These are phyloP conservation scores for Prietella phreatophila DNA, from an alignment of 2,113 vertebrate species.

Conservation along the genomic window DNA sequence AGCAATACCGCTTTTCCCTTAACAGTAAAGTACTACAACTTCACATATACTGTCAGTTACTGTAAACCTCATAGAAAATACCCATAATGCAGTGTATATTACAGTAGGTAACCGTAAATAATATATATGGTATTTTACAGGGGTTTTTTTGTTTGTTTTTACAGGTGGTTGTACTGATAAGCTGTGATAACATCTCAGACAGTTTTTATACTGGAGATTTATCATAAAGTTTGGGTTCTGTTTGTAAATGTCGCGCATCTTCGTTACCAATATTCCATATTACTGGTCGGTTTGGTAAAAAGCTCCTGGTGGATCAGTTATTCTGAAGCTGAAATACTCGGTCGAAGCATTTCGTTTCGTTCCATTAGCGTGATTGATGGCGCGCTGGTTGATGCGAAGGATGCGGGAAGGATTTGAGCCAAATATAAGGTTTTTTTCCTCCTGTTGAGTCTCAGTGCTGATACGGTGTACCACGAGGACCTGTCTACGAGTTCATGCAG, in stretches of 20 bases:
- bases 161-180: background rate
- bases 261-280: background rate
- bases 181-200: background rate
- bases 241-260: background rate
- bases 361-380: conserved; percentile 20
- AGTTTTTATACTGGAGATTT: background rate
- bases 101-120: too few species aligned
- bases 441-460: background rate
- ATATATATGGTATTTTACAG: too few species aligned
- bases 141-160: too few species aligned
- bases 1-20: too few species aligned
- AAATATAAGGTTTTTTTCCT: background rate
- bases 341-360: background rate
- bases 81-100: too few species aligned
- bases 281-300: conserved; percentile 1
- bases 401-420: background rate
- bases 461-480: too few species aligned
- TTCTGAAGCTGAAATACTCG: background rate
- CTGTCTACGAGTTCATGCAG: background rate
- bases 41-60: too few species aligned
- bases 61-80: too few species aligned
- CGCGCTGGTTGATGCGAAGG: background rate
- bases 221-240: background rate
- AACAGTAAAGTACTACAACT: too few species aligned
- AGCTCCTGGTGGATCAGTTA: background rate